Base-by-base conservation (phyloP, 1,140 invertebrate genomes). In the Drosophila sp. region DNA sequence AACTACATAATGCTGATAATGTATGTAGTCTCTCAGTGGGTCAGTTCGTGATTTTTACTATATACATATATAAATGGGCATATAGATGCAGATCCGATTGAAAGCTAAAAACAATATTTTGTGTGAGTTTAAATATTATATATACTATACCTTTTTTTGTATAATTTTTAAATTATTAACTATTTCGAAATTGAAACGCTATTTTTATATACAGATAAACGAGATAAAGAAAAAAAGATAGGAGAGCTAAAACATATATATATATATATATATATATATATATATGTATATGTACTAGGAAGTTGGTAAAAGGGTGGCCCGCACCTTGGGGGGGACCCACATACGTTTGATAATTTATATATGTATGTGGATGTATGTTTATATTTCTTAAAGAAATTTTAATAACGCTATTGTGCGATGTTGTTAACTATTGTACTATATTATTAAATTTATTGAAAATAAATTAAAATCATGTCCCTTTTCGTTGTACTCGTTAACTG, bases 351-450 rank as follows among this genome's bases (percentile, higher is more conserved):
- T 65, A 66, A 78, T 89, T 84, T 80, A 87, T 89, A 54, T 78
- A 46, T 72, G 78, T 87, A 82, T 78, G 80, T 80, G 86, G 69
- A 86, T 86, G 67, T 80, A 89, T 84, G 86, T 89, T 89, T 90
- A 90, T 91, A 91, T 91, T 91, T 91, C 90, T 91, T 91, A 91
- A 91, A 91, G 89, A 91, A 91, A 91, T 91, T 91, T 90, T 87
- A 91, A 91, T 91, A 91, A 83, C 90, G 89, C 84, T 90, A 91
- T 90, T 91, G 67, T 87, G 90, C 90, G 90, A 90, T 89, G 83
- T 89, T 91, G 89, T 90, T 90, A 91, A 90, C 84, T 90, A 90
- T 89, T 89, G 81, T 87, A 86, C 81, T 87, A 86, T 86, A 86
- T 78, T 73, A 73, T 73, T 62, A 69, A 73, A 73, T 73, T 73